Conservation (phyloP, 2,888 invertebrate species). For the Diarsia mendica region DNA sequence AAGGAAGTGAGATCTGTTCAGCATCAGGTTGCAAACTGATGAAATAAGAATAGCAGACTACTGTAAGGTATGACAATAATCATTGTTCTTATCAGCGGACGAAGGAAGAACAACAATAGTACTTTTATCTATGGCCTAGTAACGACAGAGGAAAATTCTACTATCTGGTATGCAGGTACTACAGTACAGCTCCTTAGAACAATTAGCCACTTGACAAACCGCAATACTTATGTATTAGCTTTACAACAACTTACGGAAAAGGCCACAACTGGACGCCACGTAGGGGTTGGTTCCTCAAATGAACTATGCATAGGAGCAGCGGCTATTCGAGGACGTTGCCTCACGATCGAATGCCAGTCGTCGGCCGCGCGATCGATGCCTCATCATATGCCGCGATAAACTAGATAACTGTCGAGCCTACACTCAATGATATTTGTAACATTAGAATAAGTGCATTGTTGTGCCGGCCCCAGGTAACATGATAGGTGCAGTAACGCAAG, state of each 20-base stretch:
- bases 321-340: slow-evolving; percentile 57
- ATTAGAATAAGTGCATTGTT: slow-evolving; percentile 5
- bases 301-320: slow-evolving; percentile 43
- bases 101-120: slow-evolving; percentile 21
- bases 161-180: not conserved
- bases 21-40: not conserved
- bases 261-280: slow-evolving; percentile 36
- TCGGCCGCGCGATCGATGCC: slow-evolving; percentile 30
- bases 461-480: not conserved
- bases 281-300: slow-evolving; percentile 9
- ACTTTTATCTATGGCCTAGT: slow-evolving; percentile 19
- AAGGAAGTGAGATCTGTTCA: slow-evolving; percentile 6
- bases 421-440: not conserved
- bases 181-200: not conserved
- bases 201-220: not conserved
- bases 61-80: slow-evolving; percentile 2
- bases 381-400: slow-evolving; percentile 17
- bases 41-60: not conserved
- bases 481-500: slow-evolving; percentile 1
- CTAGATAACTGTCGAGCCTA: slow-evolving; percentile 7
- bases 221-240: not conserved
- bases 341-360: slow-evolving; percentile 49
- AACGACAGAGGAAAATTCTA: slow-evolving; percentile 5
- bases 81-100: not conserved
- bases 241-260: slow-evolving; percentile 4